Base-by-base conservation (phyloP, 2,797 vertebrate genomes). In the Sebastes reedi region DNA sequence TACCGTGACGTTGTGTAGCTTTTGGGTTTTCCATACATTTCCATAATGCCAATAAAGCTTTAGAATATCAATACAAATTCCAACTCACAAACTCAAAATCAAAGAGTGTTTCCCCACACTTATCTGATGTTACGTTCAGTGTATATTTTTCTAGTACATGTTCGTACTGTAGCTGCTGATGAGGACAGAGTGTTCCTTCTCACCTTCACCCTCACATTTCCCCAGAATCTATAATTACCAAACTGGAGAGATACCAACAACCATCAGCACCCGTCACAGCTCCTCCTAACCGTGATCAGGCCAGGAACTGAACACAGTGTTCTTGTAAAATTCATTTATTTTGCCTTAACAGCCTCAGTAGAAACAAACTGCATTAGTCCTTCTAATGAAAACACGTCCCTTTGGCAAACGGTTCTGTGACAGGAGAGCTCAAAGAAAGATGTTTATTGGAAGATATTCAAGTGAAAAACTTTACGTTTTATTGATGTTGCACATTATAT, bases 1-100 rank as follows among this genome's bases (percentile, higher is more conserved):
- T 16, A 22, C 77, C 2, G 18, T 86, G 60, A 73, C 72, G 27
- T 78, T 75, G 29, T 29, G 52, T 13, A 60, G 71, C 67, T 68
- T 85, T 75, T 76, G 36, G 69, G 20, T 70, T 88, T 86, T 83
- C 25, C 60, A 81, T 81, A 76, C 1, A 89, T 87, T 83, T 85
- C 32, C 75, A 81, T 89, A 88, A 79, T 84, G 25, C 18, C 9
- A 55, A n/a, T 61, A 66, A 59, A 71, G 65, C 67, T 55, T 34
- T 24, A 27, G 22, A 46, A 25, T 27, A 29, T 58, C 18, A 42
- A 64, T 55, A n/a, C 39, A 55, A 39, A 56, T 61, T 58, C 2
- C 55, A 24, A 55, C 18, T 55, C 7, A 6, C 5, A n/a, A 27
- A 67, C 64, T 39, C 27, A 14, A 20, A 68, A 56, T 58, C 34